Base-by-base conservation (phyloP, 2,888 invertebrate genomes). In the Coenonympha glycerion region DNA sequence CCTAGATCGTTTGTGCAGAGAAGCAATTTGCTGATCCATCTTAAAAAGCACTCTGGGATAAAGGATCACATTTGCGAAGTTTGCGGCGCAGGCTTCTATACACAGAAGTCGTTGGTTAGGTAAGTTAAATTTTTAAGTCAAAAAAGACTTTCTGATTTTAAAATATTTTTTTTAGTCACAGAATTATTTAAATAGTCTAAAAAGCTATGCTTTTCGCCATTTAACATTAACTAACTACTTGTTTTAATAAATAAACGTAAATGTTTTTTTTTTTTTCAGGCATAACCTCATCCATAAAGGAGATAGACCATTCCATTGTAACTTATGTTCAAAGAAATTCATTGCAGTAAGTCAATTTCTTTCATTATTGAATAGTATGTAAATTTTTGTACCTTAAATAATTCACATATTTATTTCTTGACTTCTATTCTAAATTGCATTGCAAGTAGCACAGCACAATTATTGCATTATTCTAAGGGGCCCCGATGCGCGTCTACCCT, bases 211-310 rank as follows among this genome's bases (percentile, higher is more conserved):
- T n/a, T n/a, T n/a, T n/a, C n/a, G n/a, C n/a, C n/a, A n/a, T n/a
- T n/a, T 13, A 8, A 3, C 3, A 26, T 26, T 33, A 16, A 9
- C 2, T 8, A 16, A 2, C 8, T n/a, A 6, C 1, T 13, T 19
- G 22, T 33, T 8, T 15, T 2, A 8, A 42, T 24, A 9, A 26
- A 3, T 19, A 41, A 16, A 30, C 13, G 15, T 41, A 9, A 9
- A 37, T 40, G 47, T 53, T 16, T 52, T 54, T 56, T n/a, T n/a
- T 54, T 46, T 47, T 79, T 87, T 28, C 78, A 88, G 88, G 47
- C 88, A 88, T 59, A 87, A 87, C 56, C 67, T 87, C 37, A 87
- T 88, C 53, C 88, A 88, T 48, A 88, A 87, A 67, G 87, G 86
- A 49, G 87, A 87, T 1, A 68, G 87, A 53, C 87, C 87, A 40